These are phyloP conservation scores for Neolamprologus modestus DNA, from an alignment of 2,113 vertebrate species.

Conservation along the genomic window DNA sequence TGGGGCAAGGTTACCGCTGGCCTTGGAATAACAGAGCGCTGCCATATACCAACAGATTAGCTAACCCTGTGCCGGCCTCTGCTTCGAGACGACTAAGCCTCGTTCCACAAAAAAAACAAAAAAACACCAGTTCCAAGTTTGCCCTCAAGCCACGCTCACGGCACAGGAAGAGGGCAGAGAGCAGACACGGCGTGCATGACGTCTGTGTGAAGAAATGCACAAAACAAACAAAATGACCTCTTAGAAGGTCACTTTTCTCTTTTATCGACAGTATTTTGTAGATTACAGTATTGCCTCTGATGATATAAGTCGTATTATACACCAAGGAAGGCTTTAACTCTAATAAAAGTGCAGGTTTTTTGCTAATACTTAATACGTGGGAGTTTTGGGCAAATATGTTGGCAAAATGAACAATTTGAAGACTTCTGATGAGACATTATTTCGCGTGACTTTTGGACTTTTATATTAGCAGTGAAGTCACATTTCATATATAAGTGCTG, in stretches of 20 bases:
- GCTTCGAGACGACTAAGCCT: neutral
- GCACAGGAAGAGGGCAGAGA: neutral
- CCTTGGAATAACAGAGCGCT: slow-evolving; percentile 69
- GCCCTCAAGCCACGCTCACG: slow-evolving; percentile 5
- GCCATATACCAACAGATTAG: slow-evolving; percentile 69
- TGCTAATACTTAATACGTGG: neutral
- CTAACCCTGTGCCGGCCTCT: slow-evolving; percentile 40
- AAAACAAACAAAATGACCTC: neutral
- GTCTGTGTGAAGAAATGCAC: neutral
- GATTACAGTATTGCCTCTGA: neutral
- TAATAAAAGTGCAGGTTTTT: neutral
- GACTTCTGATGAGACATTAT: neutral
- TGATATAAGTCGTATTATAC: neutral
- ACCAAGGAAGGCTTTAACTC: neutral
- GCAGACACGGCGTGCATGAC: neutral
- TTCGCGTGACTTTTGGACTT: neutral
- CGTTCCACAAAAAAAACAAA: neutral
- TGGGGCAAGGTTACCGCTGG: slow-evolving; percentile 55
- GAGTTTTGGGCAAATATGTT: neutral
- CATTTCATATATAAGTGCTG: neutral
- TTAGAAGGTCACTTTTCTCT: neutral
- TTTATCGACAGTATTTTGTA: neutral
- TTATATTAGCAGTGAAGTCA: neutral
- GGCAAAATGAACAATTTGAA: neutral
- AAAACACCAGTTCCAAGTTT: slow-evolving; percentile 8